Percentiles rank a stretch among this genome's conserved stretches.
phyloP scores from a whole-genome alignment of 1,140 invertebrate species.

The Ephestia elutella region DNA sequence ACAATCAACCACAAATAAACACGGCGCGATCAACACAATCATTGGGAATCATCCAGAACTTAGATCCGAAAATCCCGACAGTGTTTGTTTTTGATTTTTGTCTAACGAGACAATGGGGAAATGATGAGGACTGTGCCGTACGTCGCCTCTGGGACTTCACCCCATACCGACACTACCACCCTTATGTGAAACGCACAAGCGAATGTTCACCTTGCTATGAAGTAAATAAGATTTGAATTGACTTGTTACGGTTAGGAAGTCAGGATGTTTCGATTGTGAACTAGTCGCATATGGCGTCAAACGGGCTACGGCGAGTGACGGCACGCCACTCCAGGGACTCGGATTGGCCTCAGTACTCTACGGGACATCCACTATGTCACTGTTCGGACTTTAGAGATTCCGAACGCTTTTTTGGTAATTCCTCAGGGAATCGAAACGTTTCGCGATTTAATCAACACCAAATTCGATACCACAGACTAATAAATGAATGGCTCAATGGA shows the following conservation, averaged over 20 bases:
- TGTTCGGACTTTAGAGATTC: slow-evolving; percentile 39
- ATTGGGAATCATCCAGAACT: slow-evolving; percentile 61
- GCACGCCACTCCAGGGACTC: slow-evolving; percentile 59
- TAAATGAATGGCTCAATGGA: slow-evolving; percentile 1
- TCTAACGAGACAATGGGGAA: slow-evolving; percentile 74
- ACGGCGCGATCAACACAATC: slow-evolving; percentile 47
- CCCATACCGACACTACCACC: slow-evolving; percentile 51
- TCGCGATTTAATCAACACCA: not conserved
- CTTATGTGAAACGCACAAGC: slow-evolving; percentile 23
- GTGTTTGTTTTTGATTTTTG: slow-evolving; percentile 73
- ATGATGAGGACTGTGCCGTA: slow-evolving; percentile 65
- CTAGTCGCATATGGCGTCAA: slow-evolving; percentile 66
- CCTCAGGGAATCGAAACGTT: not conserved
- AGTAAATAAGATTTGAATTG: slow-evolving; percentile 34
- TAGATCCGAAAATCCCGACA: slow-evolving; percentile 63
- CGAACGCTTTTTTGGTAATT: slow-evolving; percentile 5
- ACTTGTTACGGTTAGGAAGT: slow-evolving; percentile 23
- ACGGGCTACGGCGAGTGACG: slow-evolving; percentile 61
- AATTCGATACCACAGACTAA: slow-evolving; percentile 6
- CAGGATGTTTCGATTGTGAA: slow-evolving; percentile 34
- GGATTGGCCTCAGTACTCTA: slow-evolving; percentile 53
- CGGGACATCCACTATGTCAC: slow-evolving; percentile 50
- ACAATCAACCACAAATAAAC: slow-evolving; percentile 52
- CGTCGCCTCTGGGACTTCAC: slow-evolving; percentile 67
- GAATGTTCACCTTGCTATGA: slow-evolving; percentile 38